These are phyloP conservation scores for Mesembrinibis cayennensis DNA, from an alignment of 2,113 vertebrate genomes.

Conservation along the genomic window DNA sequence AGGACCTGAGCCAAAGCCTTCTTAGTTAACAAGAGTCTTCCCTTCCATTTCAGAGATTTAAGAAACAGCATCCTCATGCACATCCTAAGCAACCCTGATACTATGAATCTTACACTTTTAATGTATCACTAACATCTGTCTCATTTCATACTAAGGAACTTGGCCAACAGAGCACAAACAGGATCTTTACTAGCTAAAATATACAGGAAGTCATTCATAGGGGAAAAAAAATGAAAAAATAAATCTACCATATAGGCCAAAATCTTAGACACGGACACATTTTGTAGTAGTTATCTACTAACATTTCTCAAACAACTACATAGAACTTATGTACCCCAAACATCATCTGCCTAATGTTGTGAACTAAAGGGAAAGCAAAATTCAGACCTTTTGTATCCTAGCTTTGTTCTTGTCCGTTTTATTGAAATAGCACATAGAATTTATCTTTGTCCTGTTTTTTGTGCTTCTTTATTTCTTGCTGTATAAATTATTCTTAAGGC, in stretches of 20 bases:
- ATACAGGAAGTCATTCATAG: neutral
- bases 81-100: neutral
- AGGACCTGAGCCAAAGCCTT: neutral
- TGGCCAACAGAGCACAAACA: neutral
- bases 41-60: neutral
- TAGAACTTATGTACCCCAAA: neutral
- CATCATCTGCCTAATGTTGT: neutral
- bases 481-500: constrained; percentile 11
- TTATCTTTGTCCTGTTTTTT: neutral
- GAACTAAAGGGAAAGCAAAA: neutral
- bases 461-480: neutral
- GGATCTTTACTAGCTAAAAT: neutral
- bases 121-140: neutral
- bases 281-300: neutral
- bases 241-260: neutral
- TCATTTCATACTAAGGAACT: neutral
- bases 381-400: neutral
- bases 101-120: neutral
- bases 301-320: neutral
- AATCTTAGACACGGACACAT: neutral
- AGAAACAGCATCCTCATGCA: neutral
- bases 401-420: neutral
- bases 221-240: neutral
- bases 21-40: neutral
- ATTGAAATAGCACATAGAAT: neutral